Evolutionary conservation across 2,113 vertebrate genomes (phyloP), one percentile per base, ranked within the genome.

Genomic region (Coptodon bakossiorum): DNA sequence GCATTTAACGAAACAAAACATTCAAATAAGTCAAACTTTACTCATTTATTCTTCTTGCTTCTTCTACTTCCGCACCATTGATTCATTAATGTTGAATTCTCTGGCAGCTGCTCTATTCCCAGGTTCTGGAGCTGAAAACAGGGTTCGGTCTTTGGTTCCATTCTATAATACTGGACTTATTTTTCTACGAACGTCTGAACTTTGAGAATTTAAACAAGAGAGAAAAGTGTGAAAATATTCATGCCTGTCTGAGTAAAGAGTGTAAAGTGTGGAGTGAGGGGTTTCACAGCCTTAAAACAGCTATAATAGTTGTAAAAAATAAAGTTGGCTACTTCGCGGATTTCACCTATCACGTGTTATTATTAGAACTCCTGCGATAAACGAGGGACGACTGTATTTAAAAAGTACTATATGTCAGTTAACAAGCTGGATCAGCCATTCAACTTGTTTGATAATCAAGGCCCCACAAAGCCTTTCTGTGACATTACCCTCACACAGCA

Each of bases 1-100:
- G 0, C 57, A 61, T 61, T 31, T 31, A 61, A 1, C 8, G 0
- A 29, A 54, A 48, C 43, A 7, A 54, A 59, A 34, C 57, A 19
- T 10, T 61, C 29, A 61, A 10, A 61, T 3, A 61, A 61, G 57
- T 34, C 57, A 34, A 61, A 61, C 57, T 6, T 61, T 19, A 61
- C 29, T 61, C 29, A 61, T 10, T 61, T 6, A 34, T 34, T 61
- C 29, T 61, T 34, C 57, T 34, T 3, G 57, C 57, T 61, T 61
- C 14, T 29, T 61, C 5, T 4, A 1, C 57, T 16, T 57, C 0
- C 0, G 24, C 29, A 29, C 0, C 54, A 27, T 57, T 27, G 13
- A 57, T 57, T 57, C 54, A 57, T 57, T 16, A 29, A 57, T 61
- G 57, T 61, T 61, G 57, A 34, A 61, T 61, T 34, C 29, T 61